Evolutionary conservation across 2,797 vertebrate genomes (phyloP).

Genomic region (Rhodeus uyekii): DNA sequence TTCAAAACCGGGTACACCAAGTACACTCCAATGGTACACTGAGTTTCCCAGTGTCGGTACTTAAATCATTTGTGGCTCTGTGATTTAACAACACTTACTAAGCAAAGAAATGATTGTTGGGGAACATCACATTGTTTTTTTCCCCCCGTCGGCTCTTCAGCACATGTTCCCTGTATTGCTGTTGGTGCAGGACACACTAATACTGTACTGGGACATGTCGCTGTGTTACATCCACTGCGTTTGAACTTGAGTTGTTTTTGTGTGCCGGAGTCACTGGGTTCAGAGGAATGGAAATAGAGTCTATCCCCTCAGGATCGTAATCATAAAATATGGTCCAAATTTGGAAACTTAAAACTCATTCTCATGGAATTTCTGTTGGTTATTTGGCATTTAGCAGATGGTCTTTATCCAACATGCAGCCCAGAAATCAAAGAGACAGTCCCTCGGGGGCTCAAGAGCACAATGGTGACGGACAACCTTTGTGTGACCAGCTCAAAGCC

Average conservation of each 20-base stretch:
- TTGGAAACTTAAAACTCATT: conserved; percentile 20
- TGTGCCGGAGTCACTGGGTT: conserved; percentile 31
- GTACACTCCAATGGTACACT: not conserved
- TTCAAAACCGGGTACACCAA: not conserved
- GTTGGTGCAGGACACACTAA: not conserved
- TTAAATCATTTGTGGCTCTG: not conserved
- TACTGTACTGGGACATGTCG: not conserved
- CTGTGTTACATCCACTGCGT: not conserved
- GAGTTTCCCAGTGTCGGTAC: not conserved
- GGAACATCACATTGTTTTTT: not conserved
- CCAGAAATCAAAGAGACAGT: conserved; percentile 27
- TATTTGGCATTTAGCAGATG: conserved; percentile 41
- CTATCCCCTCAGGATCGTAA: conserved; percentile 6
- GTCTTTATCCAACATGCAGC: conserved; percentile 20
- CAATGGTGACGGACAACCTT: conserved; percentile 6
- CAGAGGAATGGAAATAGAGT: conserved; percentile 14
- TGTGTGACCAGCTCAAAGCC: not conserved
- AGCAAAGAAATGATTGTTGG: not conserved
- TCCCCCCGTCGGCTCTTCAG: not conserved
- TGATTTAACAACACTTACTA: not conserved
- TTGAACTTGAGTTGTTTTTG: conserved; percentile 3
- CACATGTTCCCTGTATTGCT: not conserved
- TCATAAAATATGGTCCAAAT: conserved; percentile 29
- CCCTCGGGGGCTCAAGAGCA: conserved; percentile 1
- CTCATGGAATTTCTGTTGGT: conserved; percentile 30